phyloP scores from a whole-genome alignment of 2,113 vertebrate species.

The Patagioenas fasciata region DNA sequence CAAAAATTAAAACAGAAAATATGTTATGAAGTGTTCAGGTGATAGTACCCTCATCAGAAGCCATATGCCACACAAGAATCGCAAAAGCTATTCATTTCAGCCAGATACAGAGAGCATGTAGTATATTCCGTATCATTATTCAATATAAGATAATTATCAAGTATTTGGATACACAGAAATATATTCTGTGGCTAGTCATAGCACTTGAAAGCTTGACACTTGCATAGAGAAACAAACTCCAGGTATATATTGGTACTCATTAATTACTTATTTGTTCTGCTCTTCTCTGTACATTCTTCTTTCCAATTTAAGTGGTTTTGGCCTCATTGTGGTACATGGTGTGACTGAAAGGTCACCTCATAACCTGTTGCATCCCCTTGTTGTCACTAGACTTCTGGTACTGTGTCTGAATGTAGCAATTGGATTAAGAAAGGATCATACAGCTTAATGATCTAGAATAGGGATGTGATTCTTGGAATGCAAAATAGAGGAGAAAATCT shows the following conservation, averaged over 20 bases:
- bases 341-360: conserved; percentile 27
- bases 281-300: not conserved
- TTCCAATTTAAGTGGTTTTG: not conserved
- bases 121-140: not conserved
- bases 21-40: not conserved
- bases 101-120: not conserved
- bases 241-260: not conserved
- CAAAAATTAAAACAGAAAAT: conserved; percentile 12
- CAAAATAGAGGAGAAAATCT: not conserved
- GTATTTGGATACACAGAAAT: not conserved
- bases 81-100: not conserved
- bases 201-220: not conserved
- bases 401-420: not conserved
- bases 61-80: not conserved
- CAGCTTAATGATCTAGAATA: not conserved
- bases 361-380: not conserved
- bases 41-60: not conserved
- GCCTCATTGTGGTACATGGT: not conserved
- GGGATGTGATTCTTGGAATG: not conserved
- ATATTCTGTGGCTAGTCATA: not conserved
- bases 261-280: not conserved
- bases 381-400: not conserved
- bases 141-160: not conserved
- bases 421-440: conserved; percentile 6
- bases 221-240: not conserved